Percentiles rank a stretch among this genome's conserved stretches.
Evolutionary conservation across 2,888 invertebrate genomes (phyloP).

Genomic region (Hofmannophila pseudospretella): DNA sequence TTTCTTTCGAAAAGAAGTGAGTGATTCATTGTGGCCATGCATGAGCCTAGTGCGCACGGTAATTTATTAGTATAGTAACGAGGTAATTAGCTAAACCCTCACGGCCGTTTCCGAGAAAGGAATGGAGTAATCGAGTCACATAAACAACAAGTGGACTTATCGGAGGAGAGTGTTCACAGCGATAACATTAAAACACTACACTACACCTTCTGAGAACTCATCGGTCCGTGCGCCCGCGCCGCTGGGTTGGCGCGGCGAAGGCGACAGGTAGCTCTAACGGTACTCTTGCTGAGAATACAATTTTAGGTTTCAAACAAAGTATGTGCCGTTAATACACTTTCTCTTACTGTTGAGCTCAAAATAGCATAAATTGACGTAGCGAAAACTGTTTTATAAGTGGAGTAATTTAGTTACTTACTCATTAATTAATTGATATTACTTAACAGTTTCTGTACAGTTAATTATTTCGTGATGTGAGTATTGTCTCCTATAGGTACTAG

Average conservation of each 20-base stretch:
- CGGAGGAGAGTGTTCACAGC: constrained; percentile 53
- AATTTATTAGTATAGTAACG: constrained; percentile 16
- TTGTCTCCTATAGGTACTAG: no score
- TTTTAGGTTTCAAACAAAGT: constrained; percentile 51
- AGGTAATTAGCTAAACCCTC: constrained; percentile 44
- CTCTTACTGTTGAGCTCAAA: constrained; percentile 35
- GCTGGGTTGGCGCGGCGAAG: constrained; percentile 28
- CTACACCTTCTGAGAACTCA: constrained; percentile 65
- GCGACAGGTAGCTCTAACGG: constrained; percentile 75
- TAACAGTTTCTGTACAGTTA: no score
- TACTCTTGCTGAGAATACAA: constrained; percentile 56
- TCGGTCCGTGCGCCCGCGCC: constrained; percentile 29
- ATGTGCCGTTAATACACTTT: constrained; percentile 52
- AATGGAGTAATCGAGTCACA: constrained; percentile 48
- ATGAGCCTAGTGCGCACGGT: constrained; percentile 7
- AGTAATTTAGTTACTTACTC: no score
- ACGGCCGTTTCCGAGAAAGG: constrained; percentile 52
- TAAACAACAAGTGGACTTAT: constrained; percentile 64
- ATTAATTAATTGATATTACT: no score
- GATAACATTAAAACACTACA: constrained; percentile 72
- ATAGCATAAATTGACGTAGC: constrained; percentile 29
- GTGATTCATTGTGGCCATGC: constrained; percentile 3
- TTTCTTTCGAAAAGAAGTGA: neutral
- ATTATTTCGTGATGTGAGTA: no score
- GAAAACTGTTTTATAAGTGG: constrained; percentile 27